These are phyloP conservation scores for Hoplostethus atlanticus DNA, from an alignment of 2,797 vertebrate species.

Conservation along the genomic window DNA sequence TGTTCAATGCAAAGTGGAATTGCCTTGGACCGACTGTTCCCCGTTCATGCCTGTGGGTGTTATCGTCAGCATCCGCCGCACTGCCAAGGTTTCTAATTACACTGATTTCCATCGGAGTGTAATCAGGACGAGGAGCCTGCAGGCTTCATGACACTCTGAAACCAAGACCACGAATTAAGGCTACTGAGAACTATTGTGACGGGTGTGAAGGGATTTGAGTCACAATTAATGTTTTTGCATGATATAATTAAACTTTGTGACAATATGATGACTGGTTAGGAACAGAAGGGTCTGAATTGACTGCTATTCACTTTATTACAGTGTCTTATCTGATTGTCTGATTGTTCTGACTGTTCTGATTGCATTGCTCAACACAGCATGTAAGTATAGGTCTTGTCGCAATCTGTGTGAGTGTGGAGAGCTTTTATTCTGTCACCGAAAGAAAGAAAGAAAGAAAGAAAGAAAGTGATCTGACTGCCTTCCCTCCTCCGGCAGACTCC, in stretches of 20 bases:
- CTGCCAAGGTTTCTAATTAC: not conserved
- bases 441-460: constrained; percentile 3
- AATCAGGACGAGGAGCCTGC: not conserved
- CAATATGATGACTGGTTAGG: not conserved
- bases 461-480: constrained; percentile 49
- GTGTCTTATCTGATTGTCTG: too few relatives aligned
- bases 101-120: not conserved
- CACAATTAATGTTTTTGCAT: not conserved
- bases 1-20: not conserved
- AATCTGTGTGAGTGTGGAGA: not conserved
- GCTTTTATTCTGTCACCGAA: not conserved
- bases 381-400: not conserved
- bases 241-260: not conserved
- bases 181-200: not conserved
- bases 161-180: not conserved
- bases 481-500: constrained; percentile 41
- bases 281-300: not conserved
- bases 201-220: not conserved
- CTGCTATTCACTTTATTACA: too few relatives aligned
- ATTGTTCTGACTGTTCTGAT: too few relatives aligned
- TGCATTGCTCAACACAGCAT: not conserved
- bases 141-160: not conserved
- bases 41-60: not conserved
- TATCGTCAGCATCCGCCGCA: not conserved
- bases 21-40: not conserved